Percentiles rank a stretch among this genome's conserved stretches.
These are phyloP conservation scores for Malurus alboscapulatus DNA, from an alignment of 2,113 vertebrate genomes.

Conservation along the genomic window DNA sequence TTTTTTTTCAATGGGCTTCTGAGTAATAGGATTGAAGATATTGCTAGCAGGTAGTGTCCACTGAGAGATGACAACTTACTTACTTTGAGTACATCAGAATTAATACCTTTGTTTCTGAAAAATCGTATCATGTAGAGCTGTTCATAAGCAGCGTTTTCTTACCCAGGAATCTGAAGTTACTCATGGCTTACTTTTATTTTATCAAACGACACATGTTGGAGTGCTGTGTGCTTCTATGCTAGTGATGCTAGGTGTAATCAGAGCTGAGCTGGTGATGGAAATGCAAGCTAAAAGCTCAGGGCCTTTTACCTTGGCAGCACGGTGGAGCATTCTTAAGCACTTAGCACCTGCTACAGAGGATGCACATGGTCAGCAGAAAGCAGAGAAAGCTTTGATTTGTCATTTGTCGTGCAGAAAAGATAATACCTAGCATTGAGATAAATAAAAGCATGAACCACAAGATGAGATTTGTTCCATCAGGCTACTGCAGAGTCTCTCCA, in stretches of 20 bases:
- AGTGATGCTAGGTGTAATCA: not conserved
- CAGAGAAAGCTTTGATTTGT: not conserved
- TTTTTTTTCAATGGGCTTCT: not conserved
- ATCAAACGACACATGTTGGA: not conserved
- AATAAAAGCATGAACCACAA: not conserved
- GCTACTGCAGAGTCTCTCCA: accelerated
- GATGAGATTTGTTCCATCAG: not conserved
- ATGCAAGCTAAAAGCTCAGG: not conserved
- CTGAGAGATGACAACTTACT: not conserved
- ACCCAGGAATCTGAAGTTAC: not conserved
- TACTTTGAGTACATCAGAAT: not conserved
- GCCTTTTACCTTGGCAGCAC: not conserved
- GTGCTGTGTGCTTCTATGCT: not conserved
- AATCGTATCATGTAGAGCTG: not conserved
- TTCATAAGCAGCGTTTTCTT: not conserved
- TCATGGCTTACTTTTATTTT: not conserved
- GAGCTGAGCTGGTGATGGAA: not conserved
- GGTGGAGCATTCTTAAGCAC: not conserved
- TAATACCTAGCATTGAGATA: not conserved
- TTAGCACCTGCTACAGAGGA: not conserved
- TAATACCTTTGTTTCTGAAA: not conserved
- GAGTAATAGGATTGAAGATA: not conserved
- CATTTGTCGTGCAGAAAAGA: not conserved
- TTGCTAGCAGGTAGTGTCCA: not conserved
- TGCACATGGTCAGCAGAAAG: not conserved